Evolutionary conservation across 1,140 invertebrate genomes (phyloP), one percentile per base, ranked within the genome.

Genomic region (Agrilus planipennis): DNA sequence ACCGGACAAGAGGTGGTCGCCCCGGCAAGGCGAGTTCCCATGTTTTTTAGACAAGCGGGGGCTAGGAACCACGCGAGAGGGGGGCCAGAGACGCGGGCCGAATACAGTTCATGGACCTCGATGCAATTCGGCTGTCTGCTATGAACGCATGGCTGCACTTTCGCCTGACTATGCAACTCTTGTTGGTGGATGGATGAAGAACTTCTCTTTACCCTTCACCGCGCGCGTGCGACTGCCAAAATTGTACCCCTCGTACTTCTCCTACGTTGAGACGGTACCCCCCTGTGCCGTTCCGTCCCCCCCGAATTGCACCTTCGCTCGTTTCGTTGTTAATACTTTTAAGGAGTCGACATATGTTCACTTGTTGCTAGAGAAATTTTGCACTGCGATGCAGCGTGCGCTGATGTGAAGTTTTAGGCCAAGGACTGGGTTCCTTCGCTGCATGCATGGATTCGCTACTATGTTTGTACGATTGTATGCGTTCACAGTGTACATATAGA

Each of bases 111-210:
- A 54, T 51, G 54, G 54, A 54, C 44, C 54, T 38, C 44, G 49
- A 42, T 56, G 56, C 56, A 58, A 58, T 58, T 58, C 56, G 56
- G 52, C 54, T 56, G 56, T 58, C 56, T 58, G 56, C 56, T 58
- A 58, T 54, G 54, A 58, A 58, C 56, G 56, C 56, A 58, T 58
- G 56, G 56, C 44, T 56, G 56, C 56, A 58, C 56, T 58, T 58
- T 56, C 51, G 52, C 51, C 47, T 49, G 52, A 52, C 55, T 58
- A 58, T 58, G 55, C 53, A 42, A 35, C 52, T 49, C 45, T n/a
- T n/a, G n/a, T n/a, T n/a, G n/a, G n/a, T n/a, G n/a, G n/a, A n/a
- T n/a, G n/a, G n/a, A n/a, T n/a, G n/a, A n/a, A n/a, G n/a, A n/a
- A 45, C 47, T 51, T 49, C 47, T 42, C 48, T 46, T 42, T 34